Evolutionary conservation across 2,888 invertebrate species (phyloP), one percentile per base, ranked within the genome.

Genomic region (Cerceris ruficornis): DNA sequence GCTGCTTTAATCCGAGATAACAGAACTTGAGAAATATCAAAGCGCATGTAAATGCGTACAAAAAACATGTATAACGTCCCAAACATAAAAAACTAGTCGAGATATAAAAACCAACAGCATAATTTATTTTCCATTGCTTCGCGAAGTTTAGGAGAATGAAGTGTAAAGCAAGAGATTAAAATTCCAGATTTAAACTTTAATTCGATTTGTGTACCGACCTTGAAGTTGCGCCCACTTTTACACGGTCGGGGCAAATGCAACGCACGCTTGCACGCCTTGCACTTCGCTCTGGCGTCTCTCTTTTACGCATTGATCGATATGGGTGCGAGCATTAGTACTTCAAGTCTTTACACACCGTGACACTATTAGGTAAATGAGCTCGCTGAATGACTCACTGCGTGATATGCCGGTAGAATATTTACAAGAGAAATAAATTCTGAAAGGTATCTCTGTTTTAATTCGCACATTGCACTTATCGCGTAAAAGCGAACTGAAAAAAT

Each of bases 221-320:
- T 84, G 84, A 86, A 76, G 77, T 76, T 81, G 81, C 82, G 74
- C 78, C 81, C 81, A 77, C 77, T 74, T 78, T 72, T 82, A 64
- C 83, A 83, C 75, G 81, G 75, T 80, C 83, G 84, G 75, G 70
- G 69, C 69, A 67, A 70, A 42, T 57, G 28, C 58, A 67, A 69
- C 74, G 68, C 67, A 64, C 58, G 54, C 75, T 61, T 65, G 39
- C 28, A 28, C 4, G 54, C 43, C 49, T 17, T 65, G 17, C 41
- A 50, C 61, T 66, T 60, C 54, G 49, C 67, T 74, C 69, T 73
- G 58, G 74, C 59, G 55, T 54, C 65, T 50, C 52, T 70, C 49
- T 4, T 7, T 41, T 41, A 67, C 70, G 42, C 65, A 62, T 62
- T 69, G 58, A 83, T 78, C 77, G 60, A 79, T 77, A 67, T 84